Evolutionary conservation across 2,797 vertebrate species (phyloP).

Genomic region (Margarornis squamiger): DNA sequence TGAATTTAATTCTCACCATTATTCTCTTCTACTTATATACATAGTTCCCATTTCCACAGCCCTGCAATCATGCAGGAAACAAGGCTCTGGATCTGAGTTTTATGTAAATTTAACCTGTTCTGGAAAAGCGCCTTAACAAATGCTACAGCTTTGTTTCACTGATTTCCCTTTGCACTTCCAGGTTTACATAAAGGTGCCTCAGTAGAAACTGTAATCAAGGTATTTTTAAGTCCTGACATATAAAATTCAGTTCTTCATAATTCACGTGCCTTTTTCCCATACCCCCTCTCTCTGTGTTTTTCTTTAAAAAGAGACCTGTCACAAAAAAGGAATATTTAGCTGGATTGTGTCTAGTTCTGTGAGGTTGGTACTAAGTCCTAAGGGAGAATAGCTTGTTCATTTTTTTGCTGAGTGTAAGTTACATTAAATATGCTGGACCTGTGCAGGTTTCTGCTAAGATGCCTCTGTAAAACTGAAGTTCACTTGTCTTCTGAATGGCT

Average conservation of each 20-base stretch:
- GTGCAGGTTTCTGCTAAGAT: constrained; percentile 7
- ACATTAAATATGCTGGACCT: neutral
- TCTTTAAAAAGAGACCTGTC: neutral
- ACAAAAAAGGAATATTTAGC: neutral
- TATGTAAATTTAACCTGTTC: neutral
- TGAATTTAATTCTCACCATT: neutral
- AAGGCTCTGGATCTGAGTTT: neutral
- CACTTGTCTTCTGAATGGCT: constrained; percentile 2
- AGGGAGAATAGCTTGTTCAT: neutral
- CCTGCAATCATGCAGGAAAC: neutral
- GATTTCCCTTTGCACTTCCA: neutral
- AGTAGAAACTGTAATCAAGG: neutral
- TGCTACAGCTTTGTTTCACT: neutral
- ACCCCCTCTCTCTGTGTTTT: neutral
- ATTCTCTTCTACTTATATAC: neutral
- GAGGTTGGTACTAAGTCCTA: neutral
- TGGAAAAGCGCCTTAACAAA: neutral
- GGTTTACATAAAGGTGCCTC: neutral
- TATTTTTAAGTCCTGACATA: neutral
- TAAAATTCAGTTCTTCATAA: neutral
- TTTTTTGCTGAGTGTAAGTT: neutral
- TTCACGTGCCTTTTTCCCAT: neutral
- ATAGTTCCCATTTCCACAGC: neutral
- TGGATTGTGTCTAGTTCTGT: neutral
- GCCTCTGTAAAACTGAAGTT: neutral